Percentiles rank a stretch among this genome's conserved stretches.
phyloP scores from a whole-genome alignment of 2,888 invertebrate genomes.

The Eupithecia subumbrata region DNA sequence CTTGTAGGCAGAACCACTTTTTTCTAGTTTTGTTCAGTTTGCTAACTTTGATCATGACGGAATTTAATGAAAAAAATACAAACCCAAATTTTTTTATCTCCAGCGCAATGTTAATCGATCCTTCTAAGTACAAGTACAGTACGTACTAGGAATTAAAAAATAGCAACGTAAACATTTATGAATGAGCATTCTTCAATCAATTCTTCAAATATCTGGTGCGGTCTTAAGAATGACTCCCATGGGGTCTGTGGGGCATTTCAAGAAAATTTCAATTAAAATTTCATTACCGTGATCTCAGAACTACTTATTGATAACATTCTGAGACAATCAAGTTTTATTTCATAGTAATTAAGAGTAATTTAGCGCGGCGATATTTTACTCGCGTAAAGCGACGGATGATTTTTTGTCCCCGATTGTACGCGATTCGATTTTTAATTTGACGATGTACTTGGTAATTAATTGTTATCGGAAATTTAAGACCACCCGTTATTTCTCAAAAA shows the following conservation, averaged over 20 bases:
- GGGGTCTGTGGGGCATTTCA: neutral
- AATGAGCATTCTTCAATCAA: neutral
- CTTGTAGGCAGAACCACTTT: neutral
- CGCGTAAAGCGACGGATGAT: slow-evolving; percentile 11
- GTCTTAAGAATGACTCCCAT: neutral
- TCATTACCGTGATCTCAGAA: neutral
- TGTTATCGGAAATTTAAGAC: neutral
- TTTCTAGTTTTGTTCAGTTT: neutral
- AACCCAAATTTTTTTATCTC: too few relatives aligned
- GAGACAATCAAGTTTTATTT: slow-evolving; percentile 14
- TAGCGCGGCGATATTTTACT: slow-evolving; percentile 12
- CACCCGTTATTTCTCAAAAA: neutral
- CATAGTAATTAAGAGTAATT: slow-evolving; percentile 23
- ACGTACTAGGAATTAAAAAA: neutral
- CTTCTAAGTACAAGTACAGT: neutral
- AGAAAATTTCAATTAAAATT: neutral
- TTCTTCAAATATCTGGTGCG: neutral
- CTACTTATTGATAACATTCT: neutral
- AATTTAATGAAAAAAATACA: too few relatives aligned
- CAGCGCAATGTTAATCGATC: too few relatives aligned
- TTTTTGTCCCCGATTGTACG: slow-evolving; percentile 9
- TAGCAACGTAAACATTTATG: neutral
- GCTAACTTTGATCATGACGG: too few relatives aligned
- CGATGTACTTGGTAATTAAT: slow-evolving; percentile 10
- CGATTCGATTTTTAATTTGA: slow-evolving; percentile 6